Evolutionary conservation across 1,140 invertebrate species (phyloP).

Genomic region (Lepidotrigona ventralis): DNA sequence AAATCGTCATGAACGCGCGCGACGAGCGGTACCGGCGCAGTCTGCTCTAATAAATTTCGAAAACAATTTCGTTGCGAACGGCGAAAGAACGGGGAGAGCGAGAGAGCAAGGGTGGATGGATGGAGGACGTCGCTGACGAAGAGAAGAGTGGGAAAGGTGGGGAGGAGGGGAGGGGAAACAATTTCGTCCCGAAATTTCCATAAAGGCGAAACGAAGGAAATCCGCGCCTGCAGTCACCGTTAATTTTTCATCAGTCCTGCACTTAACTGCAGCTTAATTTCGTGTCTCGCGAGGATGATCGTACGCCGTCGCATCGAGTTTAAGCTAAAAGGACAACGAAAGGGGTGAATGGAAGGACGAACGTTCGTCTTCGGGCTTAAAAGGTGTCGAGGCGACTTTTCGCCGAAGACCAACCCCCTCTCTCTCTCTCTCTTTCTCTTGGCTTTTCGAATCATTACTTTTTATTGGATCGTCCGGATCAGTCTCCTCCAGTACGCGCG

Average conservation of each 20-base stretch:
- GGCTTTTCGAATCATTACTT: conserved; percentile 69
- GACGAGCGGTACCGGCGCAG: neutral
- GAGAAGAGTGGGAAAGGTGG: too few relatives aligned
- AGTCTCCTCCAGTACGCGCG: conserved; percentile 13
- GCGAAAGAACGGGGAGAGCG: too few relatives aligned
- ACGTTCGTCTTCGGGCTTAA: conserved; percentile 66
- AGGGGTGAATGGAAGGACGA: conserved; percentile 47
- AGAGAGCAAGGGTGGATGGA: neutral
- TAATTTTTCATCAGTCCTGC: conserved; percentile 59
- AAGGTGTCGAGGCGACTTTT: conserved; percentile 75
- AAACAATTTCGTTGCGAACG: conserved; percentile 22
- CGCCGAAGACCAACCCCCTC: conserved; percentile 59
- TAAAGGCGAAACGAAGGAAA: conserved; percentile 46
- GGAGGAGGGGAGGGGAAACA: neutral
- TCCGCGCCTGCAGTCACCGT: conserved; percentile 43
- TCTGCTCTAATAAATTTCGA: conserved; percentile 37
- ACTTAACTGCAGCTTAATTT: conserved; percentile 63
- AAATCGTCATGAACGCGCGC: neutral
- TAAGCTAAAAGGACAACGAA: conserved; percentile 60
- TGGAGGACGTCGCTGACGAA: neutral
- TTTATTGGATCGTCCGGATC: conserved; percentile 64
- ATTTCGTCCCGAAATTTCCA: conserved; percentile 38
- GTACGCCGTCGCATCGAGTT: conserved; percentile 66
- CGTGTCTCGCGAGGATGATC: conserved; percentile 64
- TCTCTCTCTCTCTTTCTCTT: neutral